Evolutionary conservation across 2,113 vertebrate species (phyloP), one percentile per base, ranked within the genome.

Genomic region (Corythornis vintsioides): DNA sequence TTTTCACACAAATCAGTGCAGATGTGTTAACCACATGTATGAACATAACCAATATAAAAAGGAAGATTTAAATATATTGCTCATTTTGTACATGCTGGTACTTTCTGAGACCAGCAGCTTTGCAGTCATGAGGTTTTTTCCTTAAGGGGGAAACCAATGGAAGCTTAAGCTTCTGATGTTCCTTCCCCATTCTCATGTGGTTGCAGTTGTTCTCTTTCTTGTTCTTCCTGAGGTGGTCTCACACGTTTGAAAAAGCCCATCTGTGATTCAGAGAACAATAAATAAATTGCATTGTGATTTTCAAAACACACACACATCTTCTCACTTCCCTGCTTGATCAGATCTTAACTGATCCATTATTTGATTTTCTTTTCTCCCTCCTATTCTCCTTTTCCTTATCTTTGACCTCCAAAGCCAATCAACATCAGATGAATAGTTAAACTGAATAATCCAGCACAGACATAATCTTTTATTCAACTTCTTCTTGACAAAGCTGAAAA

Each of bases 201-300:
- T 56, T 99, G 99, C 60, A 99, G 98, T 72, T 99, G 99, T 85
- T 99, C 99, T 93, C 99, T 98, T 96, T 99, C 99, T 14, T 98
- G 97, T 72, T 99, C 99, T 87, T 99, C 98, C 94, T 99, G 98
- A 28, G 99, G 99, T 43, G 99, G 99, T 69, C 99, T 98, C 29
- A 99, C 99, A 24, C 99, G 97, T 94, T 99, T 99, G 92, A 99
- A 99, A 97, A 99, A 99, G 35, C 99, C 99, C 98, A 99, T 57
- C 99, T 99, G 96, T 59, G 85, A 81, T 83, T 64, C 55, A 85
- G 70, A 92, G 45, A 84, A 86, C 31, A 80, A 59, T 13, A 40
- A 72, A 67, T 22, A 53, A 82, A 85, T n/a, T 43, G 21, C 17
- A 31, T 1, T 21, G 11, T 59, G 7, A 57, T 75, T 48, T 77